Base-by-base conservation (phyloP, 2,113 vertebrate species). In the Psittacula cyanocephala region DNA sequence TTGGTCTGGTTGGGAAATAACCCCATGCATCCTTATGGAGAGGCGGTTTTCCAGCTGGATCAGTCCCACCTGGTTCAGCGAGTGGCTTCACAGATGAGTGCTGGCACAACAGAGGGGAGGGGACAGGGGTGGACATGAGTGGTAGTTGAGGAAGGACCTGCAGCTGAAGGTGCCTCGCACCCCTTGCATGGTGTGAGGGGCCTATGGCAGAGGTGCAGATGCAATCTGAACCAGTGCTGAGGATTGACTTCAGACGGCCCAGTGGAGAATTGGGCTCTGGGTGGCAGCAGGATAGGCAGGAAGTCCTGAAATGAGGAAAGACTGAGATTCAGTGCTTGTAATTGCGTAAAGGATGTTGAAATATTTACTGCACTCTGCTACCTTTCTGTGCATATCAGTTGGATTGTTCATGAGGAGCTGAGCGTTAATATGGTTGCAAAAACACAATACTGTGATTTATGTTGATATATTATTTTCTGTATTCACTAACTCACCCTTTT, bases 141-240 rank as follows among this genome's bases (percentile, higher is more conserved):
- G 11, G 44, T 8, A 39, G 43, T 22, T 17, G 11, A 62, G 64
- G 64, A 13, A 62, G 60, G 64, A 52, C 13, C 33, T 10, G 4
- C 72, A 43, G 80, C 60, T 8, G 0, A 33, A 44, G 20, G 69
- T 0, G 0, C 50, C 37, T 28, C 35, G 63, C 41, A 6, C 1
- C 49, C 43, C 24, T 78, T 31, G 31, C 25, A 16, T 0, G 0
- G 44, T 28, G 35, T 39, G 31, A 13, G 49, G 13, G 49, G 6
- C 39, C 44, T 1, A 0, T 27, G 78, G 27, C 0, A 0, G 55
- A 57, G 64, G 22, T 19, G 11, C 1, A 0, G 41, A 9, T 0
- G 7, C 24, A 24, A 7, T 31, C 52, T 57, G 47, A 63, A 33
- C 23, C 0, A 0, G 16, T 14, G 49, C 81, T 81, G 53, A 62